Evolutionary conservation across 2,113 vertebrate species (phyloP), one percentile per base, ranked within the genome.

Genomic region (Myocastor coypus): DNA sequence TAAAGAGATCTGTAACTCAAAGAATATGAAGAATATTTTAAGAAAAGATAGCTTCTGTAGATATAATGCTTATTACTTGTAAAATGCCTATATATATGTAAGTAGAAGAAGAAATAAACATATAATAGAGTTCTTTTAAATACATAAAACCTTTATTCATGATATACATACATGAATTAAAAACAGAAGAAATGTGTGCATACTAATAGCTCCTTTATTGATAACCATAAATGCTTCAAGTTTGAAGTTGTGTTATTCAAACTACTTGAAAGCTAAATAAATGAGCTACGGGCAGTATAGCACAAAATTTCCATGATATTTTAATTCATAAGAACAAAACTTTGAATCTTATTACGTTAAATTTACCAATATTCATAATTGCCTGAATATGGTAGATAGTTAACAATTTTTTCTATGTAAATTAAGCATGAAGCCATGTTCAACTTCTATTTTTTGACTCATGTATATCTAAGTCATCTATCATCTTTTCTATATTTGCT

Each of bases 1-100:
- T 22, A 94, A 88, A 88, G 26, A n/a, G 37, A 17, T 14, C 4
- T 59, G 63, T 37, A 87, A 96, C 83, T 89, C 14, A 86, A 95
- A 75, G 64, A 57, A 75, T 40, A 5, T 1, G 73, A 63, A 82
- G 4, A 10, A 50, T 83, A 0, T 16, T 63, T 94, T 87, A 3
- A 73, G 78, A 14, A 78, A 94, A 87, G 20, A 10, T 40, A 63
- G 1, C 0, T 30, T 84, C 50, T 55, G 86, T 5, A 86, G 4
- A 37, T 61, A 64, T 42, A 92, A 7, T 34, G 55, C 12, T 32
- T 90, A 61, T 52, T 32, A 16, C 28, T 78, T 32, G 8, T 42
- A 91, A 64, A 87, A 46, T 4, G 14, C 13, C 89, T 32, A 64
- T 16, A 34, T 71, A 64, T 7, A 13, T 66, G 30, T 5, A 55